Conservation (phyloP, 2,888 invertebrate genomes). For the Neoaliturus tenellus region DNA sequence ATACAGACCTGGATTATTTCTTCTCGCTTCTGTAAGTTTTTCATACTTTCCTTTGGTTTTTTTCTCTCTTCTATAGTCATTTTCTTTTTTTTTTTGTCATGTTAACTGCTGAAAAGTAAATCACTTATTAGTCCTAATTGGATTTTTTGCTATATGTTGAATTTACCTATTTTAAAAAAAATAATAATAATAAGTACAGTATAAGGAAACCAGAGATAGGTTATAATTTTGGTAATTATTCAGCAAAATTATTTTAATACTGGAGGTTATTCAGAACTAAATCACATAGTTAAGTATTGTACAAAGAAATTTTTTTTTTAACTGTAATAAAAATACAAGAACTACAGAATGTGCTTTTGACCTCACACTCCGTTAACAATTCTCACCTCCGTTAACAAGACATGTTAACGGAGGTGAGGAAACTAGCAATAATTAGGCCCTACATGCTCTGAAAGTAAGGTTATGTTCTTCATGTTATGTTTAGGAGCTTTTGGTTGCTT, state of each 20-base stretch:
- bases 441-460: slow-evolving; percentile 1
- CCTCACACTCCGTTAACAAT: neutral
- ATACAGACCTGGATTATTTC: neutral
- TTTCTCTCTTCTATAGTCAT: neutral
- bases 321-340: neutral
- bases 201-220: neutral
- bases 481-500: neutral
- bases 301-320: neutral
- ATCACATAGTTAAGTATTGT: too few species aligned
- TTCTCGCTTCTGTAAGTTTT: slow-evolving; percentile 19
- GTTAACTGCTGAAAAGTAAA: neutral
- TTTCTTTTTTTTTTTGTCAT: slow-evolving; percentile 10
- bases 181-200: too few species aligned
- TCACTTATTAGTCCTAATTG: neutral
- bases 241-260: too few species aligned
- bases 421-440: neutral
- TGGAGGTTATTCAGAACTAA: too few species aligned
- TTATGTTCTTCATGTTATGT: neutral
- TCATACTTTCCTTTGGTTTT: slow-evolving; percentile 9
- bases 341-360: neutral
- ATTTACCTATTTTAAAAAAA: neutral
- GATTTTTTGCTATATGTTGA: neutral
- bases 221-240: slow-evolving; percentile 8
- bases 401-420: slow-evolving; percentile 8
- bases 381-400: slow-evolving; percentile 2